Conservation (phyloP, 2,797 vertebrate species). For the Parauchenoglanis punctatus region DNA sequence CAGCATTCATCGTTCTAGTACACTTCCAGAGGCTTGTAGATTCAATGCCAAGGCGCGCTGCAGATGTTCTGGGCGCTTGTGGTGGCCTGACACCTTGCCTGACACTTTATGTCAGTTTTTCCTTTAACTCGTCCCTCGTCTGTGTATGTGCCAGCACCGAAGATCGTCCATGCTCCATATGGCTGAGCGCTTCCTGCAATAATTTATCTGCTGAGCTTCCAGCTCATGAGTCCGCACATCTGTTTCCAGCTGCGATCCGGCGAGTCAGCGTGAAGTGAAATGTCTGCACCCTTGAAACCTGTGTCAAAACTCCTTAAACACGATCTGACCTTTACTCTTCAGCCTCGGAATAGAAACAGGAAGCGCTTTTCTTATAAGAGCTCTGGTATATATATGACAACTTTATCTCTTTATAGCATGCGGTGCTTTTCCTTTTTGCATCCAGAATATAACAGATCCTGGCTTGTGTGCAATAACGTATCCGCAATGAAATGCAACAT, state of each 20-base stretch:
- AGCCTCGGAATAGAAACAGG: not conserved
- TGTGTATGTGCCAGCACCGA: not conserved
- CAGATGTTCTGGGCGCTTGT: not conserved
- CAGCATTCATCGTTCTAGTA: not conserved
- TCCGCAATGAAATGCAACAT: not conserved
- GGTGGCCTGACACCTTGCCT: not conserved
- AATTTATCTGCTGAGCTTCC: not conserved
- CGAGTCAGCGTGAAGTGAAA: constrained; percentile 1
- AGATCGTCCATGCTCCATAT: not conserved
- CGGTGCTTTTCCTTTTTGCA: not conserved
- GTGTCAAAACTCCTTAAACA: not conserved
- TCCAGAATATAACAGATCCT: not conserved
- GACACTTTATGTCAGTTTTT: not conserved
- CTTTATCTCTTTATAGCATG: not conserved
- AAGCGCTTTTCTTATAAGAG: not conserved
- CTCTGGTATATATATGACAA: not conserved
- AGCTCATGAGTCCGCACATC: constrained; percentile 8
- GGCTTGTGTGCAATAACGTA: not conserved
- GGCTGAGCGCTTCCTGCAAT: not conserved
- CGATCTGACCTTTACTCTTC: not conserved
- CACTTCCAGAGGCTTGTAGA: not conserved
- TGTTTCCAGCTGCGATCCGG: not conserved
- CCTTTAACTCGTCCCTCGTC: too few relatives aligned
- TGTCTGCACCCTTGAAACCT: constrained; percentile 7
- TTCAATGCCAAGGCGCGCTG: not conserved